Evolutionary conservation across 2,797 vertebrate genomes (phyloP).

Genomic region (Vespertilio murinus): DNA sequence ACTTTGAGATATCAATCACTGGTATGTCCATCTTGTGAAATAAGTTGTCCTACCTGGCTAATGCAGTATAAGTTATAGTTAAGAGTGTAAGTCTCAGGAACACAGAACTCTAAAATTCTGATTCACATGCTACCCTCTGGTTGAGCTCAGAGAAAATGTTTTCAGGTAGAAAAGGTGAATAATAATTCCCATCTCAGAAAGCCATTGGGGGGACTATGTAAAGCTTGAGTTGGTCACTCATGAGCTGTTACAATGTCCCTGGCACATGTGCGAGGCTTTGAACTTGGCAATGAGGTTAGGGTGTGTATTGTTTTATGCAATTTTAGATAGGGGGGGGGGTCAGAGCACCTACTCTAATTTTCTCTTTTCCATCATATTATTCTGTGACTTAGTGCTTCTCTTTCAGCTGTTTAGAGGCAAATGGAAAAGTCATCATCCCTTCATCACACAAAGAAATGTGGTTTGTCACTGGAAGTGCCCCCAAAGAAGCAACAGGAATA

Average conservation of each 20-base stretch:
- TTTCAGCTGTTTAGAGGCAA: not conserved
- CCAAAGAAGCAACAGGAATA: not conserved
- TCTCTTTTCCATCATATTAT: not conserved
- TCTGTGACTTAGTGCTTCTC: not conserved
- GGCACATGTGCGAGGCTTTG: not conserved
- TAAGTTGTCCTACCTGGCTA: not conserved
- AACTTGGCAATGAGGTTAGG: not conserved
- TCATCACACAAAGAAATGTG: not conserved
- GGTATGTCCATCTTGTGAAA: not conserved
- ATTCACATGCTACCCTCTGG: not conserved
- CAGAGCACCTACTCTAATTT: not conserved
- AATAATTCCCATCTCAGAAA: not conserved
- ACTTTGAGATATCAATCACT: not conserved
- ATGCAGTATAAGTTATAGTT: too few species aligned
- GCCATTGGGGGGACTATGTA: not conserved
- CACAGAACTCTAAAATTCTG: not conserved
- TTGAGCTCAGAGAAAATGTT: not conserved
- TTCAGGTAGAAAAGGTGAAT: not conserved
- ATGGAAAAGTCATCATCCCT: not conserved
- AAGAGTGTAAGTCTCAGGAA: rapidly evolving
- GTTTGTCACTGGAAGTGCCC: not conserved
- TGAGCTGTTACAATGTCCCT: not conserved
- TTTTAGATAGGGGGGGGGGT: not conserved
- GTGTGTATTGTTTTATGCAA: not conserved
- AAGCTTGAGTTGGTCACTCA: not conserved